Evolutionary conservation across 1,140 invertebrate species (phyloP), one percentile per base, ranked within the genome.

Genomic region (Delia radicum): DNA sequence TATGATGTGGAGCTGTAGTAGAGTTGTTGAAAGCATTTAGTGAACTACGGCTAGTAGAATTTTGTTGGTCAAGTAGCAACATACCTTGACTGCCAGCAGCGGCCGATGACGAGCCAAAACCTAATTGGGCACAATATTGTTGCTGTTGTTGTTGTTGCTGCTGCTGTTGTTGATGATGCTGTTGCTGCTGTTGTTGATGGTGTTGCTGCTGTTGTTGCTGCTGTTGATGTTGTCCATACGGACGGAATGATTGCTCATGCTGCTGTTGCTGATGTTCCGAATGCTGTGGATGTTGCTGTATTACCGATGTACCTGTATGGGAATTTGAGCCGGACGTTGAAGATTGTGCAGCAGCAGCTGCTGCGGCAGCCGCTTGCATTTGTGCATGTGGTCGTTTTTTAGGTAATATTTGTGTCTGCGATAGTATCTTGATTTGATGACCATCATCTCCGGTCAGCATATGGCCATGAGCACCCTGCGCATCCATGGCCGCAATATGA

Each of bases 391-490:
- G 83, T 62, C 83, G 77, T 77, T 85, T 85, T 77, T 85, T 85
- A 62, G 83, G 83, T 42, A 85, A 80, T 78, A 85, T 85, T 79
- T 85, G 83, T 79, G 83, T 85, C 77, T 85, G 83, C 73, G 83
- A 85, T 79, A 85, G 79, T 80, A 85, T 85, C 82, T 85, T 85
- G 63, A 85, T 85, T 61, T 82, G 80, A 85, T 85, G 83, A 15
- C 81, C 83, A 77, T 85, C 83, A 76, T 85, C 83, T 12, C 82
- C 83, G 37, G 83, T 80, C 77, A 78, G 3, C 79, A 79, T 71
- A 31, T 29, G 13, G 27, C 26, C 63, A 67, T 76, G 62, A 33
- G 67, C 48, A 12, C 71, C 5, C 27, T 69, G 65, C 24, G 7
- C 26, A 29, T 15, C 77, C 63, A 28, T 65, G 6, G 29, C 8